These are phyloP conservation scores for Phainopepla nitens DNA, from an alignment of 2,113 vertebrate species.

Conservation along the genomic window DNA sequence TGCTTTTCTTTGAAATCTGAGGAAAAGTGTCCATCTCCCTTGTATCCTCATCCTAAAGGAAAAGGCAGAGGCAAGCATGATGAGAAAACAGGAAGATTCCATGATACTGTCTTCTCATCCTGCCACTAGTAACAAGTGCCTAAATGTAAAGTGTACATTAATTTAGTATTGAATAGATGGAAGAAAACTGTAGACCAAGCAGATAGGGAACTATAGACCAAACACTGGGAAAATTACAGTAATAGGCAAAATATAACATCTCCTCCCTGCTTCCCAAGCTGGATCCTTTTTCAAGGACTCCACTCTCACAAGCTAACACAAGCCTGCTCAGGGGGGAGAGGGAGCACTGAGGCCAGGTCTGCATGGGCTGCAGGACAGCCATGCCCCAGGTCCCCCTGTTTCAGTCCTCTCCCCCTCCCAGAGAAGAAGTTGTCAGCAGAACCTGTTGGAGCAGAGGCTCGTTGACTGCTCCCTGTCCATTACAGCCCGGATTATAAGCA, in stretches of 20 bases:
- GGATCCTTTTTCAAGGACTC: neutral
- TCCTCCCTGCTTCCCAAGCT: neutral
- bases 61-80: neutral
- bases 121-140: neutral
- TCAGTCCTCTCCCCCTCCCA: neutral
- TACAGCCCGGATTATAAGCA: slow-evolving; percentile 98
- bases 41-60: neutral
- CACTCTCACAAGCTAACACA: neutral
- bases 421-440: slow-evolving; percentile 67
- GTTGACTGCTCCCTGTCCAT: slow-evolving; percentile 98
- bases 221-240: neutral
- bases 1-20: neutral
- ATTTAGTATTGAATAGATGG: neutral
- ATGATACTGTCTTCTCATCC: neutral
- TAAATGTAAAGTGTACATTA: neutral
- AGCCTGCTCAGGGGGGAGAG: neutral
- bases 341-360: neutral
- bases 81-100: neutral
- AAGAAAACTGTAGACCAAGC: neutral
- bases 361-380: neutral
- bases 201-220: neutral
- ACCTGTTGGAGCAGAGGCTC: slow-evolving; percentile 82
- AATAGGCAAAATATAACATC: neutral
- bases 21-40: neutral
- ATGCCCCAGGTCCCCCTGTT: rapidly evolving